Conservation (phyloP, 2,113 vertebrate genomes). For the Myiopsitta monachus region DNA sequence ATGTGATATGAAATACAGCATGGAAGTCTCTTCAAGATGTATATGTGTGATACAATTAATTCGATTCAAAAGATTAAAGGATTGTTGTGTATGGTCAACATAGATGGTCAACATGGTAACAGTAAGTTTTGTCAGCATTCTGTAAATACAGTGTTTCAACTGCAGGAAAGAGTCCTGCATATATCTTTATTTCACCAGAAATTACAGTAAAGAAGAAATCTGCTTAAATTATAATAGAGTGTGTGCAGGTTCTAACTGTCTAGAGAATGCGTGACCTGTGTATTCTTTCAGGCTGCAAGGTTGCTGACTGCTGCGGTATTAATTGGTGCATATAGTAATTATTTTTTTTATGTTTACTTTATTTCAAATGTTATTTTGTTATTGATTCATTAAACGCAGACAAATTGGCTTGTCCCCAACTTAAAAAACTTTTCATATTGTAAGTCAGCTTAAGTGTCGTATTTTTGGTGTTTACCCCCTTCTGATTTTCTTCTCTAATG, state of each 20-base stretch:
- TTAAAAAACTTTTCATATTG: background rate
- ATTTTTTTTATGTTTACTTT: background rate
- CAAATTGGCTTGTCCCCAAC: background rate
- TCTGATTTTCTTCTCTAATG: background rate
- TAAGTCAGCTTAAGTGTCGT: background rate
- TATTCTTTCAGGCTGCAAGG: background rate
- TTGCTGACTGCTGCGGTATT: background rate
- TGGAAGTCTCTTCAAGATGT: background rate
- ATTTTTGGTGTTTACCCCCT: background rate
- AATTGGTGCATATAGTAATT: background rate
- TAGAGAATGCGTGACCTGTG: background rate
- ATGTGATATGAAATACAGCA: background rate
- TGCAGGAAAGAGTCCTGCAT: background rate
- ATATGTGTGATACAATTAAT: background rate
- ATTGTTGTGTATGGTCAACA: background rate
- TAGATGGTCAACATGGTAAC: background rate
- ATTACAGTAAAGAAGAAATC: background rate
- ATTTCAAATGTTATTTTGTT: background rate
- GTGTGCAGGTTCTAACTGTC: background rate
- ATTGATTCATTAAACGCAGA: background rate
- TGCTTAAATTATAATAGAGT: background rate
- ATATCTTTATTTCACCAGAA: background rate
- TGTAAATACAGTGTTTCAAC: background rate
- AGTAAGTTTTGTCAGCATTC: background rate
- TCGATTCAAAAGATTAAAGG: background rate